Conservation (phyloP, 2,113 vertebrate species). For the Silurus glanis region DNA sequence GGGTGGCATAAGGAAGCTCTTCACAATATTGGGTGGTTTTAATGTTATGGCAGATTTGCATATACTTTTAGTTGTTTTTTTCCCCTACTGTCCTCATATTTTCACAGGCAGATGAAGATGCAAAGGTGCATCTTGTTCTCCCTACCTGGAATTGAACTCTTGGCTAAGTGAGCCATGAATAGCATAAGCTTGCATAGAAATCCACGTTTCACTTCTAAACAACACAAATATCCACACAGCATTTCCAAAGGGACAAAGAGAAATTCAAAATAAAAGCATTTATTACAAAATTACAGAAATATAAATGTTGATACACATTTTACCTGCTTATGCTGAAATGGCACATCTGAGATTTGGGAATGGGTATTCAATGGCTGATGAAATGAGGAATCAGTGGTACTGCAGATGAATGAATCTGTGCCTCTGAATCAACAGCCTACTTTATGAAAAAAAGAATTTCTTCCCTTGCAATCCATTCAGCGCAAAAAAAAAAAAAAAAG, state of each 20-base stretch:
- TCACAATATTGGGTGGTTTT: too few relatives aligned
- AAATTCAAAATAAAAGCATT: constrained; percentile 54
- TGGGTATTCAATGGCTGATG: constrained; percentile 15
- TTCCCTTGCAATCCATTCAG: not conserved
- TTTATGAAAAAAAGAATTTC: not conserved
- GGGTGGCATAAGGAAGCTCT: too few relatives aligned
- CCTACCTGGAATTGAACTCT: not conserved
- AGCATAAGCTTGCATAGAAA: not conserved
- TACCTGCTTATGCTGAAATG: constrained; percentile 38
- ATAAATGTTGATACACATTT: constrained; percentile 43
- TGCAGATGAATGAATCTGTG: not conserved
- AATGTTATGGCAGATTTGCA: too few relatives aligned
- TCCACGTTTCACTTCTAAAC: not conserved
- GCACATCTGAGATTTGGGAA: constrained; percentile 42
- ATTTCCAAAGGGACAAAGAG: not conserved
- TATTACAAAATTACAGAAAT: constrained; percentile 57
- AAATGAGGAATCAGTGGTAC: constrained; percentile 24
- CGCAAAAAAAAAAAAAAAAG: not conserved
- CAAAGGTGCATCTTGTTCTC: not conserved
- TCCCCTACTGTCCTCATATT: not conserved
- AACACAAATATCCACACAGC: too few relatives aligned
- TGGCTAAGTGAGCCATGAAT: not conserved
- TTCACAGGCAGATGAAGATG: not conserved
- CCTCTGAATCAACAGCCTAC: not conserved
- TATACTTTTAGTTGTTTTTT: not conserved